Percentiles rank a stretch among this genome's conserved stretches.
phyloP scores from a whole-genome alignment of 2,113 vertebrate species.

The Lamprotornis superbus region DNA sequence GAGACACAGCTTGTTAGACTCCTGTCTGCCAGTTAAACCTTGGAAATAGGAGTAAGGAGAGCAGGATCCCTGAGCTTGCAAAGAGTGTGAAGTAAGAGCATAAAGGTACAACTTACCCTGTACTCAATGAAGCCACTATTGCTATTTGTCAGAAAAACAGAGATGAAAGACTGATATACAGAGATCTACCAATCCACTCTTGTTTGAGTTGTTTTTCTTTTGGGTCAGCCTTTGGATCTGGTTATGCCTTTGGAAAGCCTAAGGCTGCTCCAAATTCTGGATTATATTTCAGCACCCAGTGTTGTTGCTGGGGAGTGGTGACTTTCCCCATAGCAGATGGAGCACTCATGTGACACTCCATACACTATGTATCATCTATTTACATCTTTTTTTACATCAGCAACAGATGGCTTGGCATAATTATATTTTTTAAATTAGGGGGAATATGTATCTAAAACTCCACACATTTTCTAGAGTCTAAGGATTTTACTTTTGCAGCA shows the following conservation, averaged over 20 bases:
- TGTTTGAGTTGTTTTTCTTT: not conserved
- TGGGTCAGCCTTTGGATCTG: not conserved
- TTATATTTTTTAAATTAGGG: conserved; percentile 46
- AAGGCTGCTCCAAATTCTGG: not conserved
- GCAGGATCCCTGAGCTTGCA: not conserved
- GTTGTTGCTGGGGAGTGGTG: conserved; percentile 41
- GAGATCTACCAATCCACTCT: not conserved
- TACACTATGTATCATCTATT: conserved; percentile 72
- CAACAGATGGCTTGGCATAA: conserved; percentile 69
- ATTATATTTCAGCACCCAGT: not conserved
- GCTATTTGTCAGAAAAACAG: not conserved
- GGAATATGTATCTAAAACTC: conserved; percentile 32
- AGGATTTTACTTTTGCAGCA: conserved; percentile 1
- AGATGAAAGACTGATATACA: not conserved
- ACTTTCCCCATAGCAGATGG: conserved; percentile 68
- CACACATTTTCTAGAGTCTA: conserved; percentile 9
- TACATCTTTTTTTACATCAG: conserved; percentile 71
- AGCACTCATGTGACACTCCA: conserved; percentile 58
- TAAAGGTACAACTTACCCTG: not conserved
- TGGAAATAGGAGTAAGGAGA: not conserved
- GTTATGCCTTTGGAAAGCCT: not conserved
- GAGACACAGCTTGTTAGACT: not conserved
- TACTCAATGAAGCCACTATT: not conserved
- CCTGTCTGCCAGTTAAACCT: not conserved
- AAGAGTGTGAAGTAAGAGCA: not conserved